Evolutionary conservation across 2,888 invertebrate species (phyloP).

Genomic region (Hipparchia semele): DNA sequence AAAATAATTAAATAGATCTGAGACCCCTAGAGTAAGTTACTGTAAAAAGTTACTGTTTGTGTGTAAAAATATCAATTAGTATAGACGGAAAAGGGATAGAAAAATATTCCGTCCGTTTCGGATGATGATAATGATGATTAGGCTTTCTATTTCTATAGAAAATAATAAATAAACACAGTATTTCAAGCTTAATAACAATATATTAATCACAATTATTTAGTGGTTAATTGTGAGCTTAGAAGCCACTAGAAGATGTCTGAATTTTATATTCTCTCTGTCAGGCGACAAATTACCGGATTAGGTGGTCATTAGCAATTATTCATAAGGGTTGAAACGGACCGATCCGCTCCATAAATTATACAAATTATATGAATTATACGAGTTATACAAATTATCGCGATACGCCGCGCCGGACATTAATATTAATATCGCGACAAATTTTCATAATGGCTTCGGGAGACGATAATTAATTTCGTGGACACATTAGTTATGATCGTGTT

Average conservation of each 20-base stretch:
- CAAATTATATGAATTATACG: constrained; percentile 40
- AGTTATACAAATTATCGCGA: constrained; percentile 39
- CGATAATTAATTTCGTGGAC: constrained; percentile 38
- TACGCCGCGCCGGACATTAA: constrained; percentile 34
- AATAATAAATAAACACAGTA: too few species aligned
- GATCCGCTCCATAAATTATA: constrained; percentile 39
- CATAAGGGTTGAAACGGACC: constrained; percentile 39
- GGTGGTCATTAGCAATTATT: constrained; percentile 38
- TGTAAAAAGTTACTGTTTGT: too few species aligned
- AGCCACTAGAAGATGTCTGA: constrained; percentile 13
- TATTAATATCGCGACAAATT: constrained; percentile 39
- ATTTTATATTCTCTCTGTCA: constrained; percentile 19
- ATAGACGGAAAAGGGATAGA: too few species aligned
- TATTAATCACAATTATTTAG: neutral
- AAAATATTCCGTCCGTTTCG: too few species aligned
- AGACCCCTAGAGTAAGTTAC: too few species aligned
- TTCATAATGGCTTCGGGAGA: constrained; percentile 35
- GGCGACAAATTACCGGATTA: constrained; percentile 29
- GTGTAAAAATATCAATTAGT: too few species aligned
- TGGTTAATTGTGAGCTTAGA: neutral
- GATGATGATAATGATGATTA: too few species aligned
- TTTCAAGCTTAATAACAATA: too few species aligned
- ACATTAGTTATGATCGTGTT: constrained; percentile 26
- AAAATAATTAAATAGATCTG: too few species aligned
- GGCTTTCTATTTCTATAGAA: too few species aligned